Conservation (phyloP, 2,888 invertebrate species). For the Eupithecia exiguata region DNA sequence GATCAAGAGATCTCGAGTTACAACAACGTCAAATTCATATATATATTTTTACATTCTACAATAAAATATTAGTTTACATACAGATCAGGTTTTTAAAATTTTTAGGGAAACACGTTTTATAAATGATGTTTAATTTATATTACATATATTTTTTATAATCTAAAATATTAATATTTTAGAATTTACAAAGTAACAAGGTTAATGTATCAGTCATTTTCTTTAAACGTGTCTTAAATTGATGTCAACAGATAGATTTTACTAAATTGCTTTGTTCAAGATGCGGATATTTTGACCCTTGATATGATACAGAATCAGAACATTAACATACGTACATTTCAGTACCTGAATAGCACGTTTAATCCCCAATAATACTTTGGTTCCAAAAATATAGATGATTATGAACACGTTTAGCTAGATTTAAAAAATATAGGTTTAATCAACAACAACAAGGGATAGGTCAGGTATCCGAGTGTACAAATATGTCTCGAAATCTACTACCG, state of each 20-base stretch:
- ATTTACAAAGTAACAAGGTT: conserved; percentile 46
- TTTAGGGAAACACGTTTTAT: conserved; percentile 39
- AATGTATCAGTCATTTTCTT: conserved; percentile 52
- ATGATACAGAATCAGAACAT: conserved; percentile 1
- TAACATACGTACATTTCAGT: conserved; percentile 1
- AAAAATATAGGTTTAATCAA: conserved; percentile 83
- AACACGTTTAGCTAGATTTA: conserved; percentile 82
- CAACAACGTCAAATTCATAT: conserved; percentile 47
- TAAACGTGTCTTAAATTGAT: conserved; percentile 40
- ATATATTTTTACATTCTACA: conserved; percentile 50
- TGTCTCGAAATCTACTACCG: conserved; percentile 77
- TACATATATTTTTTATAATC: conserved; percentile 41
- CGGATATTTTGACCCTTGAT: not conserved
- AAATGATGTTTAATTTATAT: conserved; percentile 42
- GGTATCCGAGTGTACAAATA: conserved; percentile 81
- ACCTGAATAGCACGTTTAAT: conserved; percentile 31
- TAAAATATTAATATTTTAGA: conserved; percentile 45
- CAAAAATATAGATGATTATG: conserved; percentile 82
- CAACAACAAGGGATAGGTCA: conserved; percentile 82
- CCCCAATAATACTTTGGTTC: conserved; percentile 65
- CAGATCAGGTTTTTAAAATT: conserved; percentile 45
- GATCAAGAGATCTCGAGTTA: conserved; percentile 53
- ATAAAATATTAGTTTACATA: conserved; percentile 29
- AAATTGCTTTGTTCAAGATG: not conserved
- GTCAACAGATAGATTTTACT: conserved; percentile 13